Conservation (phyloP, 2,113 vertebrate genomes). For the Chloebia gouldiae region DNA sequence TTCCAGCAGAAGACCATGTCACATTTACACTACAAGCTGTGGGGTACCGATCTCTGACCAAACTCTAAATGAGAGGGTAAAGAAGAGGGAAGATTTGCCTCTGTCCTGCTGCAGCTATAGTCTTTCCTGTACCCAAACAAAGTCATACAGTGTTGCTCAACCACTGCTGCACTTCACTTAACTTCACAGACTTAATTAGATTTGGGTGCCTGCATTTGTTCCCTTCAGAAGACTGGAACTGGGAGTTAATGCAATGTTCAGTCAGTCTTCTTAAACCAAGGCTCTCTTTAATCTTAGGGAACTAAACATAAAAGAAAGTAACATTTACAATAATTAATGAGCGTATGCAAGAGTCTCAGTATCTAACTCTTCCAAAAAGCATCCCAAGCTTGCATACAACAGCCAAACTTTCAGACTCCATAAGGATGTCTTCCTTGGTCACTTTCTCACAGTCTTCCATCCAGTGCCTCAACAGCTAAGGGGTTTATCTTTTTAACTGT, state of each 20-base stretch:
- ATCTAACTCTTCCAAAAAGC: not conserved
- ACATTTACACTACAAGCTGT: not conserved
- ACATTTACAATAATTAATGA: slow-evolving; percentile 35
- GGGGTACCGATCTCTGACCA: not conserved
- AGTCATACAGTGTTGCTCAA: not conserved
- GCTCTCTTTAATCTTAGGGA: slow-evolving; percentile 1
- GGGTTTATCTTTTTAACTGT: not conserved
- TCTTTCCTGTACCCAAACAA: not conserved
- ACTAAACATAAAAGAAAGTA: slow-evolving; percentile 23
- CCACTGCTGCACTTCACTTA: not conserved
- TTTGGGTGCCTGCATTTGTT: not conserved
- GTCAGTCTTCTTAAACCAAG: slow-evolving; percentile 10
- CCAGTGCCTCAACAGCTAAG: not conserved
- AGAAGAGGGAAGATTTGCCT: not conserved
- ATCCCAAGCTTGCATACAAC: not conserved
- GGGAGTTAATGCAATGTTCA: not conserved
- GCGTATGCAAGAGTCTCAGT: not conserved
- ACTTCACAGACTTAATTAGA: slow-evolving; percentile 10
- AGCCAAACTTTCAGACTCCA: not conserved
- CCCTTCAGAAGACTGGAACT: not conserved
- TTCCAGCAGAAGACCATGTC: not conserved
- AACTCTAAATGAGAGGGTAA: not conserved
- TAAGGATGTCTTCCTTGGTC: not conserved
- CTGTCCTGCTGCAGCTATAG: not conserved
- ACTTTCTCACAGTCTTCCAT: not conserved